A percentile compares a stretch with the other conserved stretches of the same genome.
Evolutionary conservation across 2,113 vertebrate species (phyloP).

Genomic region (Colinus virginianus): DNA sequence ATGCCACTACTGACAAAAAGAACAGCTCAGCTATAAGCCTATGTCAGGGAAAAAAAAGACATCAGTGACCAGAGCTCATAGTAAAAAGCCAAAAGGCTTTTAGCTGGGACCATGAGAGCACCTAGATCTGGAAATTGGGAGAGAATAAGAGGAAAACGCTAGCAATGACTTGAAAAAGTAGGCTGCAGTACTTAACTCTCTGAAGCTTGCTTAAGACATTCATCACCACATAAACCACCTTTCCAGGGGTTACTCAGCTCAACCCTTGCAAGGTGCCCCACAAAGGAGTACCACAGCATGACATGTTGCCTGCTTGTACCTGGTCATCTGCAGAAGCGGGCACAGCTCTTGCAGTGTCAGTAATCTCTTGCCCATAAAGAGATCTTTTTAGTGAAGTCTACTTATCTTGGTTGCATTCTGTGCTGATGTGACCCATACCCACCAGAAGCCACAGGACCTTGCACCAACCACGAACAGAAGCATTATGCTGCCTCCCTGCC

Average conservation of each 20-base stretch:
- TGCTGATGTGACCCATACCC: rapidly evolving
- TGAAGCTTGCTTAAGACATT: background rate
- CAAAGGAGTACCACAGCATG: rapidly evolving
- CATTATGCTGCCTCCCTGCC: rapidly evolving
- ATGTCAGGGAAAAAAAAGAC: background rate
- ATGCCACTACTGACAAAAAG: rapidly evolving
- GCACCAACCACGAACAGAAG: background rate
- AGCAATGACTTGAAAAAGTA: background rate
- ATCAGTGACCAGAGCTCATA: background rate
- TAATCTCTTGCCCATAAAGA: background rate
- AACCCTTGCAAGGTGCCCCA: background rate
- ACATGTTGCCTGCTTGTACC: background rate
- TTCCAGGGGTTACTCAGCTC: background rate
- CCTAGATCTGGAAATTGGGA: background rate
- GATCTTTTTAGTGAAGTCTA: background rate
- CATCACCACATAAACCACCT: background rate
- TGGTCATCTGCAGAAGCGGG: background rate
- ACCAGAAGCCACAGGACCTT: background rate
- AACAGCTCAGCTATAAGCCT: background rate
- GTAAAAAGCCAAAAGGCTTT: background rate
- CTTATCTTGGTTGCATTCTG: background rate
- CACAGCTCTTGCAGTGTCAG: background rate
- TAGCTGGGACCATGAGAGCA: background rate
- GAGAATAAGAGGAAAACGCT: background rate
- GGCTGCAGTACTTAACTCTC: background rate